These are phyloP conservation scores for Orgyia antiqua DNA, from an alignment of 2,888 invertebrate genomes.

Conservation along the genomic window DNA sequence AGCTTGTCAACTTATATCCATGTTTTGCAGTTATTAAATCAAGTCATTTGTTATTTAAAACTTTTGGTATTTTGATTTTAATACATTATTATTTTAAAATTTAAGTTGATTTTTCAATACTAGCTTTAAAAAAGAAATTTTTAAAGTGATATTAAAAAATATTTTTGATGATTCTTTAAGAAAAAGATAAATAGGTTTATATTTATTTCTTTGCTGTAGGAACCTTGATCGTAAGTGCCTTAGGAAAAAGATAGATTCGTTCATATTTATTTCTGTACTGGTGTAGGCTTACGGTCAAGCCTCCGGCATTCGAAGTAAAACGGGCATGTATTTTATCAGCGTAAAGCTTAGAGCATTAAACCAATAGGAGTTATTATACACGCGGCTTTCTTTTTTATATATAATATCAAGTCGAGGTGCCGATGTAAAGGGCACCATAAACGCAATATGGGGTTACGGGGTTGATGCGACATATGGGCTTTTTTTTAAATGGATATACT, in stretches of 20 bases:
- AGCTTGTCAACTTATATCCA: too few relatives aligned
- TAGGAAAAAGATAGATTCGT: background rate
- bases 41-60: too few relatives aligned
- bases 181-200: background rate
- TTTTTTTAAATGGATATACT: too few relatives aligned
- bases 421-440: too few relatives aligned
- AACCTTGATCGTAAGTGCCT: background rate
- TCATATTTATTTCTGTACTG: background rate
- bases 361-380: background rate
- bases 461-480: too few relatives aligned
- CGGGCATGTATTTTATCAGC: background rate
- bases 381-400: background rate
- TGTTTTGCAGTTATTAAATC: too few relatives aligned
- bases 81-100: too few relatives aligned
- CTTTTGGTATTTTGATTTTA: too few relatives aligned
- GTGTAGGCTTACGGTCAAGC: background rate
- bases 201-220: background rate
- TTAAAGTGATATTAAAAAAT: too few relatives aligned
- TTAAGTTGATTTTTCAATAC: too few relatives aligned
- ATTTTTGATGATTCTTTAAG: background rate
- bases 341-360: background rate
- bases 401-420: too few relatives aligned
- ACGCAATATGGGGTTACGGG: too few relatives aligned
- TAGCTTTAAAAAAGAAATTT: background rate
- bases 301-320: background rate